phyloP scores from a whole-genome alignment of 1,140 invertebrate genomes.

The Drosophila simulans region DNA sequence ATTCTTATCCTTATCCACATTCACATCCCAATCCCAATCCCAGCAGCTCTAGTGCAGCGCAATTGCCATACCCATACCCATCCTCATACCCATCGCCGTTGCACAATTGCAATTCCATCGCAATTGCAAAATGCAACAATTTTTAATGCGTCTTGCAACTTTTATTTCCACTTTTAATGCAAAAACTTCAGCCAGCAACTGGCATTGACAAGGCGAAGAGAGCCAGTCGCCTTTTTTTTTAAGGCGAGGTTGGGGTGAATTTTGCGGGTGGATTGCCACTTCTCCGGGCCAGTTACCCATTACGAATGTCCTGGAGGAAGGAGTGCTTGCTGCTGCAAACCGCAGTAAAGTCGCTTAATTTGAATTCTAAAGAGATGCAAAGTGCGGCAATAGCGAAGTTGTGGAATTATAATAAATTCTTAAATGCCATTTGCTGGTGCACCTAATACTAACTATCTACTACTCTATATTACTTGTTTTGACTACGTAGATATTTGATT shows the following conservation, averaged over 20 bases:
- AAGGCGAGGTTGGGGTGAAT: slow-evolving; percentile 15
- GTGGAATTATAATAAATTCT: too few species aligned
- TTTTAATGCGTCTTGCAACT: slow-evolving; percentile 78
- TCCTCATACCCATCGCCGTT: slow-evolving; percentile 28
- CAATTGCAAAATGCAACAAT: slow-evolving; percentile 78
- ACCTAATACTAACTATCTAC: too few species aligned
- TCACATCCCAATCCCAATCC: slow-evolving; percentile 12
- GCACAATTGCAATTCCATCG: slow-evolving; percentile 58
- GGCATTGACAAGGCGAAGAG: slow-evolving; percentile 34
- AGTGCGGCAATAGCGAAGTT: neutral
- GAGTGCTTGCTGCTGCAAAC: neutral
- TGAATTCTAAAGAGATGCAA: neutral
- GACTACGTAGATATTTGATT: too few species aligned
- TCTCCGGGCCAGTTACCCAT: slow-evolving; percentile 23
- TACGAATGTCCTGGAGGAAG: slow-evolving; percentile 6
- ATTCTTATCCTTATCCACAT: too few species aligned
- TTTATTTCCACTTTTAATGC: slow-evolving; percentile 79
- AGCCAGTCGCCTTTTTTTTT: slow-evolving; percentile 7
- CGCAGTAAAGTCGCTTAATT: neutral
- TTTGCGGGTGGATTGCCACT: slow-evolving; percentile 44
- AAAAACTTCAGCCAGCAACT: slow-evolving; percentile 51
- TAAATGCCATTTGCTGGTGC: too few species aligned
- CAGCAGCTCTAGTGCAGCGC: slow-evolving; percentile 52
- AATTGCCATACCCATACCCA: slow-evolving; percentile 45
- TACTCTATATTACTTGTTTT: too few species aligned